Conservation (phyloP, 1,140 invertebrate genomes). For the Drosophila chauvacae region DNA sequence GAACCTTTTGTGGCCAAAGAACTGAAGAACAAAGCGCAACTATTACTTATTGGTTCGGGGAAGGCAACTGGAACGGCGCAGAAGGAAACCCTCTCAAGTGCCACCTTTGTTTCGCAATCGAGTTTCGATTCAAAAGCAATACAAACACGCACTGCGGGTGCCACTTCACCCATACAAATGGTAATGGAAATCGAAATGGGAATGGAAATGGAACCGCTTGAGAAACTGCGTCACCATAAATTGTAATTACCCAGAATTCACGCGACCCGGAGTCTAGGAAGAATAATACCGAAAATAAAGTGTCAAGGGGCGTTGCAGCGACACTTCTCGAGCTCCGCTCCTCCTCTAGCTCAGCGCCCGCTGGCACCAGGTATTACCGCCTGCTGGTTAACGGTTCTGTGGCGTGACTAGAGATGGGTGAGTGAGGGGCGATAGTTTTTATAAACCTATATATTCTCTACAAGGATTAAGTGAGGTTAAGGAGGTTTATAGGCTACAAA, state of each 20-base stretch:
- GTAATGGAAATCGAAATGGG: conserved; percentile 32
- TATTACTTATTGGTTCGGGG: conserved; percentile 73
- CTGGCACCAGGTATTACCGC: conserved; percentile 56
- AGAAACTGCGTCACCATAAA: conserved; percentile 65
- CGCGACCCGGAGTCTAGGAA: conserved; percentile 53
- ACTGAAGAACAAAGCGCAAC: conserved; percentile 27
- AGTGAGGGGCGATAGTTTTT: neutral
- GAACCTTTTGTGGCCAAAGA: conserved; percentile 9
- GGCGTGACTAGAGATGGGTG: conserved; percentile 1
- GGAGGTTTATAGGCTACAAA: too few relatives aligned
- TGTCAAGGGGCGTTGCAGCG: conserved; percentile 68
- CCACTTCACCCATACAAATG: conserved; percentile 59
- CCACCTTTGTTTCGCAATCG: conserved; percentile 75
- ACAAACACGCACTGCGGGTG: conserved; percentile 79
- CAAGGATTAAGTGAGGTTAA: too few relatives aligned
- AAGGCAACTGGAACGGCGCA: conserved; percentile 61
- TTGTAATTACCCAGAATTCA: conserved; percentile 79
- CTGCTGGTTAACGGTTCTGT: conserved; percentile 9
- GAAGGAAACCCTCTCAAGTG: conserved; percentile 31
- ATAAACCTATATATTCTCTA: fast-evolving
- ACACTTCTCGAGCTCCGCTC: conserved; percentile 35
- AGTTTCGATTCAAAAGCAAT: conserved; percentile 79
- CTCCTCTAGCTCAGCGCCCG: conserved; percentile 34
- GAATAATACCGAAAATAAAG: conserved; percentile 23
- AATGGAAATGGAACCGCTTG: conserved; percentile 24